Evolutionary conservation across 2,888 invertebrate species (phyloP).

Genomic region (Apamea monoglypha): DNA sequence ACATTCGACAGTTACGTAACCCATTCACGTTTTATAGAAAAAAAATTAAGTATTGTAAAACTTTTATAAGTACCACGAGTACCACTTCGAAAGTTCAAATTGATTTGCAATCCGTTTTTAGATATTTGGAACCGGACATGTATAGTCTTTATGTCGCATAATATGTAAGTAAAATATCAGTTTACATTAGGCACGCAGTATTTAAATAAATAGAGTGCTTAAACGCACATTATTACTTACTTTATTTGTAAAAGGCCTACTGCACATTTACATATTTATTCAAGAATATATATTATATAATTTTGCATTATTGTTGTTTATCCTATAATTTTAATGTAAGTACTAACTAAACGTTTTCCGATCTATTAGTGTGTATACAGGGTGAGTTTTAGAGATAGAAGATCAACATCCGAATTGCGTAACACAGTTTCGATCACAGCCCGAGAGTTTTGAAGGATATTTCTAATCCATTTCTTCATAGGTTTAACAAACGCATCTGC

Average conservation of each 20-base stretch:
- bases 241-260: conserved; percentile 33
- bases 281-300: neutral
- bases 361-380: neutral
- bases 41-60: neutral
- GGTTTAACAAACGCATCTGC: neutral
- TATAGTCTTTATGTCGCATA: conserved; percentile 34
- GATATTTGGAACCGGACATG: conserved; percentile 46
- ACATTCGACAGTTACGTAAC: neutral
- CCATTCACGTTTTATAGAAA: neutral
- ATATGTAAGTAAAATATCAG: conserved; percentile 36
- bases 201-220: conserved; percentile 43
- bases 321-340: conserved; percentile 27
- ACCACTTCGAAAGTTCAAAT: neutral
- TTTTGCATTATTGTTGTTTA: conserved; percentile 11
- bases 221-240: conserved; percentile 33
- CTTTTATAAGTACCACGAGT: neutral
- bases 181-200: conserved; percentile 35
- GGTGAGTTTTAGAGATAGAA: neutral
- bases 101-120: neutral
- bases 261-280: conserved; percentile 37
- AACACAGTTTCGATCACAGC: neutral
- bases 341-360: conserved; percentile 1
- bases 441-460: neutral
- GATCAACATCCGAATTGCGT: neutral
- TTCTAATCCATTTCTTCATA: neutral